Evolutionary conservation across 2,113 vertebrate species (phyloP).

Genomic region (Mionectes macconnelli): DNA sequence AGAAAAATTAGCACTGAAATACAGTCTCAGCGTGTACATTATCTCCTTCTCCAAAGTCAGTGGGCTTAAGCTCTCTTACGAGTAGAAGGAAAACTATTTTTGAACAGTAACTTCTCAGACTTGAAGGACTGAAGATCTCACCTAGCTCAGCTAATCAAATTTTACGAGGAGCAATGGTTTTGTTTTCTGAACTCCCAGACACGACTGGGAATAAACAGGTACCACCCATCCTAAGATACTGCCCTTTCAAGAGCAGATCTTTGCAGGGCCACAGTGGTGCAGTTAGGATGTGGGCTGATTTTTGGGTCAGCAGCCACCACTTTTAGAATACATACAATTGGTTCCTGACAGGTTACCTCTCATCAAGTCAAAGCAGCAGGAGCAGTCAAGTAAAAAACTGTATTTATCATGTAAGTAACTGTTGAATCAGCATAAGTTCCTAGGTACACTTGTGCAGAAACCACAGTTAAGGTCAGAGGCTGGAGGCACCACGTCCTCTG

Average conservation of each 20-base stretch:
- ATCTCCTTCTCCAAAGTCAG: neutral
- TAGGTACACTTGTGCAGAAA: neutral
- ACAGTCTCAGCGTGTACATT: neutral
- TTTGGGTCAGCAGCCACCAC: neutral
- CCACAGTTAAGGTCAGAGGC: neutral
- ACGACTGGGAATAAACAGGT: neutral
- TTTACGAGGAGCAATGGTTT: neutral
- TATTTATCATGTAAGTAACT: neutral
- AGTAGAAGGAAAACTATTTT: neutral
- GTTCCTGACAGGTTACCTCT: neutral
- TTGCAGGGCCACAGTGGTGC: accelerated
- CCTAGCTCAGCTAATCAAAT: neutral
- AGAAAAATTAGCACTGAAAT: neutral
- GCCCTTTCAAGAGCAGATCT: neutral
- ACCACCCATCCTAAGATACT: neutral
- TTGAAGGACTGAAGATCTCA: neutral
- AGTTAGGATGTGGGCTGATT: neutral
- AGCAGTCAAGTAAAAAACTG: neutral
- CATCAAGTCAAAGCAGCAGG: neutral
- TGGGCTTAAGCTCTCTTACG: neutral
- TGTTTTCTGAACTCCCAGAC: neutral
- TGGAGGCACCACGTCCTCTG: neutral
- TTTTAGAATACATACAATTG: neutral
- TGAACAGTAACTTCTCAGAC: neutral
- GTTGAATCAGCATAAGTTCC: neutral